A percentile compares a stretch with the other conserved stretches of the same genome.
Conservation (phyloP, 2,113 vertebrate species). For the Daphoenositta chrysoptera region DNA sequence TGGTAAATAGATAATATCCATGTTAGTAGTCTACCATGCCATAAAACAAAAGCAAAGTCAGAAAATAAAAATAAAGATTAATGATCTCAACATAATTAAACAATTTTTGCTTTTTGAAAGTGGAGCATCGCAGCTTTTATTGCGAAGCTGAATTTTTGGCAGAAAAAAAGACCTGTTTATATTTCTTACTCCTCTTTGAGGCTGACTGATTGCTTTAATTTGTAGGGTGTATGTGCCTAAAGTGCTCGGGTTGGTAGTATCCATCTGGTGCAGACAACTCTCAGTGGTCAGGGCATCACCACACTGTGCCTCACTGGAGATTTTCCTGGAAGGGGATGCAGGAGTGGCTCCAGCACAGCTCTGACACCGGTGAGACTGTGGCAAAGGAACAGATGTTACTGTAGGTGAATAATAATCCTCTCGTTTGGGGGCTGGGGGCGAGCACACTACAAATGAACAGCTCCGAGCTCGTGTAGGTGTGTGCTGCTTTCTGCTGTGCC, state of each 20-base stretch:
- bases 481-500: neutral
- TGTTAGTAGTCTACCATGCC: neutral
- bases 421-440: neutral
- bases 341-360: conserved; percentile 26
- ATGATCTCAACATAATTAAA: neutral
- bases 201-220: conserved; percentile 57
- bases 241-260: conserved; percentile 25
- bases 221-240: conserved; percentile 27
- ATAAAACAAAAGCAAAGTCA: neutral
- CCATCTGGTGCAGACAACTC: conserved; percentile 53
- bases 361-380: conserved; percentile 16
- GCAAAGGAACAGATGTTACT: conserved; percentile 51
- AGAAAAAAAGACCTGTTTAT: neutral
- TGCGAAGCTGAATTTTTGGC: conserved; percentile 1
- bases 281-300: conserved; percentile 50
- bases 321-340: conserved; percentile 44
- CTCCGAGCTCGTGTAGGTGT: neutral
- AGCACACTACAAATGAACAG: neutral
- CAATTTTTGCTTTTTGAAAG: neutral
- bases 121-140: neutral
- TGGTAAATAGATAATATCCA: neutral
- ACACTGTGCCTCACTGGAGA: conserved; percentile 20
- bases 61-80: neutral
- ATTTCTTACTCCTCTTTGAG: conserved; percentile 19
- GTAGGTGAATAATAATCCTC: conserved; percentile 58